Conservation (phyloP, 2,888 invertebrate species). For the Monoplex corrugatus region DNA sequence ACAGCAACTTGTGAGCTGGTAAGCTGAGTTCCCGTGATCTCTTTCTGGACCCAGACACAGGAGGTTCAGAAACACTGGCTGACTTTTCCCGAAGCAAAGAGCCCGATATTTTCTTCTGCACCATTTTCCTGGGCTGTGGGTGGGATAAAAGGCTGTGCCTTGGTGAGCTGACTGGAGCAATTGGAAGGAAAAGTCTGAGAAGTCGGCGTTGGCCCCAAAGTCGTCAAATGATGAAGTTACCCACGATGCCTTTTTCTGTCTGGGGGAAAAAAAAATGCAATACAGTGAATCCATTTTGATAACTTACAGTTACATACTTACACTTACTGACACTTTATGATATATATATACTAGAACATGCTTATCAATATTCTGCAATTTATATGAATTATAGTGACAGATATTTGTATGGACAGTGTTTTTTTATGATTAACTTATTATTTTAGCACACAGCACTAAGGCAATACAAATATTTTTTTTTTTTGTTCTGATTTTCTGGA, state of each 20-base stretch:
- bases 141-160: constrained; percentile 15
- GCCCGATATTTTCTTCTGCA: neutral
- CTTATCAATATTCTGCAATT: too few relatives aligned
- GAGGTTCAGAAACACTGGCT: neutral
- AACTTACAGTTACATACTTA: too few relatives aligned
- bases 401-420: too few relatives aligned
- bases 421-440: too few relatives aligned
- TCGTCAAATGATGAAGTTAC: constrained; percentile 75
- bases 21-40: constrained; percentile 42
- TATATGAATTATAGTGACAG: too few relatives aligned
- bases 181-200: constrained; percentile 15
- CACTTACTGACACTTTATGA: too few relatives aligned
- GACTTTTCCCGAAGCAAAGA: neutral
- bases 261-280: neutral
- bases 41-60: constrained; percentile 28
- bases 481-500: too few relatives aligned
- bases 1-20: constrained; percentile 45
- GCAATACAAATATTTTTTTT: too few relatives aligned
- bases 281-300: neutral
- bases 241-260: constrained; percentile 60
- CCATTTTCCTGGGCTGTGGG: constrained; percentile 35
- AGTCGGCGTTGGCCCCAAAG: constrained; percentile 57
- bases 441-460: too few relatives aligned
- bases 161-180: constrained; percentile 10
- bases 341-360: too few relatives aligned